phyloP scores from a whole-genome alignment of 2,888 invertebrate species.

The Ischnus inquisitorius region DNA sequence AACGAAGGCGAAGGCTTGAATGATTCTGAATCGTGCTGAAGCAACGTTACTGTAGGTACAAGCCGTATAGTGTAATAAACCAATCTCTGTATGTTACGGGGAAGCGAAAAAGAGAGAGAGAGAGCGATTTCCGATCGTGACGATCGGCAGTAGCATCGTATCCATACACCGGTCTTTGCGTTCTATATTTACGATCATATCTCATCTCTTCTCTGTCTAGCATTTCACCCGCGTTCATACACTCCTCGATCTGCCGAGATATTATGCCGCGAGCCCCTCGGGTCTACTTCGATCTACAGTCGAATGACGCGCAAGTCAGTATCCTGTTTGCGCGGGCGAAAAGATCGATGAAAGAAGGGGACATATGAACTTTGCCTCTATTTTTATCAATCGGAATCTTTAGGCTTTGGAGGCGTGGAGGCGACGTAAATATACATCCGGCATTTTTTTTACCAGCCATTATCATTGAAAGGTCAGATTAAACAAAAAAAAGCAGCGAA shows the following conservation, averaged over 20 bases:
- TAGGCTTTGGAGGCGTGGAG: too few species aligned
- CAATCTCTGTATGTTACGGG: slow-evolving; percentile 32
- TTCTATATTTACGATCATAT: slow-evolving; percentile 60
- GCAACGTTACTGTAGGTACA: slow-evolving; percentile 11
- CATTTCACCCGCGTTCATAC: slow-evolving; percentile 19
- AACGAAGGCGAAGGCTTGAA: slow-evolving; percentile 48
- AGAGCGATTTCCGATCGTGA: slow-evolving; percentile 44
- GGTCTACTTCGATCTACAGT: slow-evolving; percentile 47
- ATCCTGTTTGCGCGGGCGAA: neutral
- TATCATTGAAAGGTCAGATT: too few species aligned
- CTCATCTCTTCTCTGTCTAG: slow-evolving; percentile 50
- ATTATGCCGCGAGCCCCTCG: slow-evolving; percentile 39
- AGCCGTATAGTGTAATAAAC: neutral
- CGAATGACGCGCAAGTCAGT: neutral
- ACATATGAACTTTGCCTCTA: too few species aligned
- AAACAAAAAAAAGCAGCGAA: too few species aligned
- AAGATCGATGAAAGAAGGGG: neutral
- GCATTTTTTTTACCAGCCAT: too few species aligned
- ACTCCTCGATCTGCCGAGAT: slow-evolving; percentile 51
- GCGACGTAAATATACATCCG: too few species aligned
- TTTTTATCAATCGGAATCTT: too few species aligned
- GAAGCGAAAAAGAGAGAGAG: too few species aligned
- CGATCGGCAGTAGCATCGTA: slow-evolving; percentile 43
- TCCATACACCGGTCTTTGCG: slow-evolving; percentile 35
- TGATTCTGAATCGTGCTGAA: slow-evolving; percentile 49